A percentile compares a stretch with the other conserved stretches of the same genome.
Evolutionary conservation across 2,113 vertebrate species (phyloP).

Genomic region (Saguinus imperator): DNA sequence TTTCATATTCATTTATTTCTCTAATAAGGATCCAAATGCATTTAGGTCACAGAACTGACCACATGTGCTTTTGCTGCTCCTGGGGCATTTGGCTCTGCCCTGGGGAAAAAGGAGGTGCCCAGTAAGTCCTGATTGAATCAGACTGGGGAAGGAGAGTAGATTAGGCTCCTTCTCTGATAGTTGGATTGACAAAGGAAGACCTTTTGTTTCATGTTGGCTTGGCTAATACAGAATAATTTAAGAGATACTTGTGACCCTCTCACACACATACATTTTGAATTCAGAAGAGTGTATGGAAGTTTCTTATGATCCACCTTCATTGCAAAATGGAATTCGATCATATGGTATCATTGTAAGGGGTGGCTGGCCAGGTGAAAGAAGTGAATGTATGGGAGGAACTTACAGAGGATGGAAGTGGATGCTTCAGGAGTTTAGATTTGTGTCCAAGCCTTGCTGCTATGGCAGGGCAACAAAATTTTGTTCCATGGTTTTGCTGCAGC

Average conservation of each 20-base stretch:
- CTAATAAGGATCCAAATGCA: neutral
- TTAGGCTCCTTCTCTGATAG: neutral
- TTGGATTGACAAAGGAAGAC: neutral
- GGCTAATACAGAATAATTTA: neutral
- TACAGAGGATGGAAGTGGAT: neutral
- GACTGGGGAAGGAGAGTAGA: accelerated
- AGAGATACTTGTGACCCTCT: neutral
- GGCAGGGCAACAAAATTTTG: neutral
- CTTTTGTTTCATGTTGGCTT: neutral
- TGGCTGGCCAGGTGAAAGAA: neutral
- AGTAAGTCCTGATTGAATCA: neutral
- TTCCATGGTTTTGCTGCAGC: conserved; percentile 63
- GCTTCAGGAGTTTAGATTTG: neutral
- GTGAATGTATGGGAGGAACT: neutral
- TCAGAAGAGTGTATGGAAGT: neutral
- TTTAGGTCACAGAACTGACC: neutral
- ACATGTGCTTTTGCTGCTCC: neutral
- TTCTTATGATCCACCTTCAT: neutral
- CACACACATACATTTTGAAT: neutral
- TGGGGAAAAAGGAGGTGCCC: neutral
- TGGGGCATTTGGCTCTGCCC: neutral
- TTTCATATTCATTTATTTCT: neutral
- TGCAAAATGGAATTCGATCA: neutral
- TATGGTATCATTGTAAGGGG: neutral
- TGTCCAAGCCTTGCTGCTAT: neutral